Evolutionary conservation across 2,888 invertebrate species (phyloP).

Genomic region (Pollenia labialis): DNA sequence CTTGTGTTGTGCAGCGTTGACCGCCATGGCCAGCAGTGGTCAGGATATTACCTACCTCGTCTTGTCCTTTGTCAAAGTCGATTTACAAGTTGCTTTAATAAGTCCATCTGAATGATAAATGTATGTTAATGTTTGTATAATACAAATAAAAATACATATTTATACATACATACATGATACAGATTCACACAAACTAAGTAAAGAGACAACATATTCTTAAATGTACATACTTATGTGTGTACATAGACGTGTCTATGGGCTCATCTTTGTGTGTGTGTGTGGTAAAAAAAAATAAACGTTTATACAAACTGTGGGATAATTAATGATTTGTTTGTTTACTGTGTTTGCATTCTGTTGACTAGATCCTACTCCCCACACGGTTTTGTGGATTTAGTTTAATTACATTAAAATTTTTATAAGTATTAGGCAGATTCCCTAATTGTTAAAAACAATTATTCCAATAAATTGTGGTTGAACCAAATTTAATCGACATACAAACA

Average conservation of each 20-base stretch:
- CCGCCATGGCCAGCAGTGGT: conserved; percentile 22
- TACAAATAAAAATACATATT: conserved; percentile 13
- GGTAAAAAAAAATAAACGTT: conserved; percentile 24
- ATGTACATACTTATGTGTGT: too few species aligned
- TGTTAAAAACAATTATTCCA: too few species aligned
- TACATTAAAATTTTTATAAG: too few species aligned
- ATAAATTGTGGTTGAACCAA: too few species aligned
- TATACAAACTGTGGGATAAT: conserved; percentile 22
- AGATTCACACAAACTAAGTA: not conserved
- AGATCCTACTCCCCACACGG: not conserved
- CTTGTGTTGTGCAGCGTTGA: not conserved
- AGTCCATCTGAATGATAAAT: conserved; percentile 58
- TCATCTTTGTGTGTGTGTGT: not conserved
- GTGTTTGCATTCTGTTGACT: conserved; percentile 16
- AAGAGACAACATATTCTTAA: too few species aligned
- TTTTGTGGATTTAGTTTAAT: too few species aligned
- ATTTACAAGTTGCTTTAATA: conserved; percentile 68
- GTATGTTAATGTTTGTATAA: conserved; percentile 29
- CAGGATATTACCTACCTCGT: not conserved
- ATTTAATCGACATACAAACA: too few species aligned
- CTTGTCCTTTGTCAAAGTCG: conserved; percentile 53
- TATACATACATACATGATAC: not conserved
- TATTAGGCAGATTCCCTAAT: too few species aligned
- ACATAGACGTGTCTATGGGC: not conserved
- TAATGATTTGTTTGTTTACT: conserved; percentile 41